Evolutionary conservation across 2,888 invertebrate genomes (phyloP), one percentile per base, ranked within the genome.

Genomic region (Nephrotoma appendiculata): DNA sequence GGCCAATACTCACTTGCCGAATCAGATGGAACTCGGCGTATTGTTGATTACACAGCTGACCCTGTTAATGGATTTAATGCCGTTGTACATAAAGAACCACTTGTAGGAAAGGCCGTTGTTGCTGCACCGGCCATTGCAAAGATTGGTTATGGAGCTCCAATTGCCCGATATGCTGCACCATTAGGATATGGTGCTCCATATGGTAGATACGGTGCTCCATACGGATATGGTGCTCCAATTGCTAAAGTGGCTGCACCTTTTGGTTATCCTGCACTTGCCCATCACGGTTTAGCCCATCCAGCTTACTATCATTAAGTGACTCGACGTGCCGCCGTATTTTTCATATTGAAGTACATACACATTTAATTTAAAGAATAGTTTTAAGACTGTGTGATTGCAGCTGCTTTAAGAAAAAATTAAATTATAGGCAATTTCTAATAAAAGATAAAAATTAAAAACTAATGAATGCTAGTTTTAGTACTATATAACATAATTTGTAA

Each of bases 21-120:
- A 89, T 92, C 93, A 87, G 93, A 93, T 88, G 93, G 93, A 88
- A 93, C 92, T 87, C 91, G 92, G 87, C 92, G 93, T 87, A 91
- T 92, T 88, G 93, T 93, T 11, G 93, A 93, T 89, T 93, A 93
- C 90, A 92, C 92, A 86, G 93, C 93, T 86, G 93, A 93, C 90
- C 93, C 93, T 85, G 91, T 93, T 87, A 92, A 93, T 89, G 93
- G 93, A 86, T 93, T 93, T 92, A 93, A 93, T 89, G 93, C 93
- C 87, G 92, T 93, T 84, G 93, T 93, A 19, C 92, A 92, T 88
- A 92, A 92, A 86, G 92, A 92, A 89, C 92, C 93, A 19, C 89
- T 92, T 7, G 89, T 91, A 45, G 90, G 91, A 52, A 86, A 86
- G n/a, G 43, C 84, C 1, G 6, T 83, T 1, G 86, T 48, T 85